phyloP scores from a whole-genome alignment of 1,140 invertebrate species.

The Papilio dardanus region DNA sequence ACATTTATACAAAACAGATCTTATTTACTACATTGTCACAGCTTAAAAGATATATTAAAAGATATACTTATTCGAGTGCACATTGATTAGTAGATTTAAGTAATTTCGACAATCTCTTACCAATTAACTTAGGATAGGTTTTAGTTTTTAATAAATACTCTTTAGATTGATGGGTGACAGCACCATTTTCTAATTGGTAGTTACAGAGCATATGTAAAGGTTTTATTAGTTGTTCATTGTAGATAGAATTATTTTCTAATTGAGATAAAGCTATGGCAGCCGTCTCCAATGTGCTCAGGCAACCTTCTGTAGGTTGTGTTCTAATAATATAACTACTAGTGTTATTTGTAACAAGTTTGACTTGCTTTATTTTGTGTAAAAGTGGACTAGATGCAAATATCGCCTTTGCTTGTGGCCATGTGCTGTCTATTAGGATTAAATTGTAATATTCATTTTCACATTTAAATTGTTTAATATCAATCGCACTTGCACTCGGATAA shows the following conservation, averaged over 20 bases:
- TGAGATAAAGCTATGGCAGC: constrained; percentile 91
- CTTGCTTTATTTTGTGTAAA: constrained; percentile 86
- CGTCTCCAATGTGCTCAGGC: constrained; percentile 95
- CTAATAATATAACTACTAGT: constrained; percentile 95
- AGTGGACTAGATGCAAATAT: constrained; percentile 90
- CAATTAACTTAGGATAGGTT: constrained; percentile 91
- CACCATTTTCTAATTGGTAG: constrained; percentile 94
- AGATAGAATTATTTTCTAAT: constrained; percentile 87
- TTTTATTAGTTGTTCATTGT: constrained; percentile 87
- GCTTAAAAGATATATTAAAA: background rate
- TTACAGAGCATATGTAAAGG: constrained; percentile 93
- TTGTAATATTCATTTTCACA: constrained; percentile 85
- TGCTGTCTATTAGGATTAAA: constrained; percentile 95
- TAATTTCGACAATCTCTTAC: constrained; percentile 88
- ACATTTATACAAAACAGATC: background rate
- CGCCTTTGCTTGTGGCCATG: constrained; percentile 96
- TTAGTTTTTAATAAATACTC: constrained; percentile 94
- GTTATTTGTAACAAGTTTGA: constrained; percentile 88
- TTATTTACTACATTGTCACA: background rate
- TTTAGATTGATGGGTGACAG: constrained; percentile 96
- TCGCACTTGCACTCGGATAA: constrained; percentile 91
- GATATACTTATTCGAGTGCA: constrained; percentile 41
- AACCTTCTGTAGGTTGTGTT: constrained; percentile 95
- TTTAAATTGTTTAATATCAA: constrained; percentile 83
- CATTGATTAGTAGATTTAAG: constrained; percentile 73